These are phyloP conservation scores for Sipha maydis DNA, from an alignment of 2,888 invertebrate species.

Conservation along the genomic window DNA sequence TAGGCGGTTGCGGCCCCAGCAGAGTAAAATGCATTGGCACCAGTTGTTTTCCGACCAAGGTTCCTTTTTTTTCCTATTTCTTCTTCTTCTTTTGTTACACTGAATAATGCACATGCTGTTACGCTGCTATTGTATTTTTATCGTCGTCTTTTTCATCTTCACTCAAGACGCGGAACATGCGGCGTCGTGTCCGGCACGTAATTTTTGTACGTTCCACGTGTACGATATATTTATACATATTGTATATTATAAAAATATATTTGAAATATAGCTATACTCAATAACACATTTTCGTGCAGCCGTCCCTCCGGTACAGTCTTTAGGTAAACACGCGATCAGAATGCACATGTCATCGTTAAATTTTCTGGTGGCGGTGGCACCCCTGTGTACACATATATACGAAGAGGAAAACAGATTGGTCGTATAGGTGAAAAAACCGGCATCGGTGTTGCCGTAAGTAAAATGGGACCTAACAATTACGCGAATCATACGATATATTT, in stretches of 20 bases:
- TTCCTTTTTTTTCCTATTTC: conserved; percentile 10
- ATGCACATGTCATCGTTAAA: background rate
- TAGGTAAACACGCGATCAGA: background rate
- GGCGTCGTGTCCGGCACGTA: conserved; percentile 25
- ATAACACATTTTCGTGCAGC: background rate
- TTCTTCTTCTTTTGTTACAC: conserved; percentile 40
- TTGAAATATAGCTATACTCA: background rate
- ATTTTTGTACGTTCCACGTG: conserved; percentile 13
- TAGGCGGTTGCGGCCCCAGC: background rate
- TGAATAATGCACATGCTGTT: conserved; percentile 36
- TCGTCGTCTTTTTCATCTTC: background rate
- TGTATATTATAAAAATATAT: no score
- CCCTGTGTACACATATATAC: background rate
- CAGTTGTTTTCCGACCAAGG: conserved; percentile 51
- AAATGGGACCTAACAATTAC: background rate
- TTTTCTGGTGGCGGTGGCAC: background rate
- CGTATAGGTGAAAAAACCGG: background rate
- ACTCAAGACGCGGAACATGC: conserved; percentile 11
- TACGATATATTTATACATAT: background rate
- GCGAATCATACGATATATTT: background rate
- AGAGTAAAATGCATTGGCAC: conserved; percentile 38
- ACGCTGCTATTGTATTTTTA: conserved; percentile 17
- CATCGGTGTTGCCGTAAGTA: no score
- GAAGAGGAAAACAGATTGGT: background rate
- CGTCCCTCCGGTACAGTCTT: background rate